Conservation (phyloP, 1,140 invertebrate species). For the Adelges cooleyi region DNA sequence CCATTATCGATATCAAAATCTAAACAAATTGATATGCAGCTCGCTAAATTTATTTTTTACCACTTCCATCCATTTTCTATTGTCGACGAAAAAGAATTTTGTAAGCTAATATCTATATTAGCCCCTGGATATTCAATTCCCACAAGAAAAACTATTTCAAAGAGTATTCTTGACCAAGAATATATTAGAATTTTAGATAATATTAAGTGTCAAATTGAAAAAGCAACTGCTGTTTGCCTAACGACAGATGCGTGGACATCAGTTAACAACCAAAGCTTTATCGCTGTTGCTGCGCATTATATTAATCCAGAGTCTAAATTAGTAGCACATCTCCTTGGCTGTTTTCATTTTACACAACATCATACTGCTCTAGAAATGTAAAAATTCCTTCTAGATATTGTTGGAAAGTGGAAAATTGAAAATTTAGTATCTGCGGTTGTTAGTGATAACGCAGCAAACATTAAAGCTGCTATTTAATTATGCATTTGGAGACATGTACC, state of each 20-base stretch:
- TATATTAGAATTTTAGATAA: constrained; percentile 29
- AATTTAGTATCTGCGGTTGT: constrained; percentile 8
- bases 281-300: constrained; percentile 33
- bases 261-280: constrained; percentile 30
- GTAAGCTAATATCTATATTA: constrained; percentile 30
- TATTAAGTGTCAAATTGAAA: constrained; percentile 28
- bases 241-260: constrained; percentile 33
- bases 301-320: constrained; percentile 30
- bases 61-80: constrained; percentile 32
- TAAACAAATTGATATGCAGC: neutral
- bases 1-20: neutral
- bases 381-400: neutral
- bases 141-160: constrained; percentile 32
- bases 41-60: constrained; percentile 15
- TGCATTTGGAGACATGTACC: neutral
- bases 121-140: constrained; percentile 32
- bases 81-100: constrained; percentile 33
- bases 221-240: constrained; percentile 29
- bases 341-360: constrained; percentile 29
- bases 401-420: constrained; percentile 7
- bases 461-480: constrained; percentile 30
- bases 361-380: constrained; percentile 14
- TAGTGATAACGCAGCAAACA: constrained; percentile 18
- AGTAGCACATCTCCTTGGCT: constrained; percentile 28
- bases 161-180: constrained; percentile 30